Conservation (phyloP, 1,140 invertebrate genomes). For the Drosophila miranda region DNA sequence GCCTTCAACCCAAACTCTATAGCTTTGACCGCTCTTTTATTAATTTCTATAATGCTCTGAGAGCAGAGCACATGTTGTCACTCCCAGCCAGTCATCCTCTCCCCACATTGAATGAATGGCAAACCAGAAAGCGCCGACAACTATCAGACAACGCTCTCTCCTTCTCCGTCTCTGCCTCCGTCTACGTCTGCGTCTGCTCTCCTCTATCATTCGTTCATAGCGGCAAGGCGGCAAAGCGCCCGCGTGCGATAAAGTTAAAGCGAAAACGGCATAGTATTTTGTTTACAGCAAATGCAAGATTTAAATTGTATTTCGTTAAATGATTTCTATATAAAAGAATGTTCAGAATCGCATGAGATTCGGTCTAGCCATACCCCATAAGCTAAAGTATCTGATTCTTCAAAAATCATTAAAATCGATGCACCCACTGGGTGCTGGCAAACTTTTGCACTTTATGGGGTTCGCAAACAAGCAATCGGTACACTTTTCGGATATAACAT, state of each 20-base stretch:
- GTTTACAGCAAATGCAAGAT: slow-evolving; percentile 66
- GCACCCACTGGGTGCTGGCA: neutral
- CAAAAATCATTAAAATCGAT: slow-evolving; percentile 70
- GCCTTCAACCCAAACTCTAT: slow-evolving; percentile 36
- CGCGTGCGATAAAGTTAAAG: slow-evolving; percentile 64
- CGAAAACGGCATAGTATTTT: slow-evolving; percentile 49
- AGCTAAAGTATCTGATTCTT: slow-evolving; percentile 65
- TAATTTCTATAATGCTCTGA: slow-evolving; percentile 14
- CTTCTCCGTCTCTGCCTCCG: neutral
- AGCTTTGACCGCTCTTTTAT: slow-evolving; percentile 37
- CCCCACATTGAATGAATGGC: slow-evolving; percentile 14
- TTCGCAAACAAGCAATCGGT: neutral
- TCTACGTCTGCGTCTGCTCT: neutral
- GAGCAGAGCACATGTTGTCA: slow-evolving; percentile 8
- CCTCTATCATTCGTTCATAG: slow-evolving; percentile 13
- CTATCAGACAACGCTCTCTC: slow-evolving; percentile 9
- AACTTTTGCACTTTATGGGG: slow-evolving; percentile 32
- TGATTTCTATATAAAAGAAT: slow-evolving; percentile 51
- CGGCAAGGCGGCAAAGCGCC: slow-evolving; percentile 49
- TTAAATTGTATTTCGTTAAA: slow-evolving; percentile 77
- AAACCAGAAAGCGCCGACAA: slow-evolving; percentile 7
- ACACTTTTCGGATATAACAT: slow-evolving; percentile 15
- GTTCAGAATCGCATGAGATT: slow-evolving; percentile 14
- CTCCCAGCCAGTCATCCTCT: neutral
- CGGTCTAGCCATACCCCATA: neutral